A percentile compares a stretch with the other conserved stretches of the same genome.
These are phyloP conservation scores for Baryphthengus martii DNA, from an alignment of 2,113 vertebrate genomes.

Conservation along the genomic window DNA sequence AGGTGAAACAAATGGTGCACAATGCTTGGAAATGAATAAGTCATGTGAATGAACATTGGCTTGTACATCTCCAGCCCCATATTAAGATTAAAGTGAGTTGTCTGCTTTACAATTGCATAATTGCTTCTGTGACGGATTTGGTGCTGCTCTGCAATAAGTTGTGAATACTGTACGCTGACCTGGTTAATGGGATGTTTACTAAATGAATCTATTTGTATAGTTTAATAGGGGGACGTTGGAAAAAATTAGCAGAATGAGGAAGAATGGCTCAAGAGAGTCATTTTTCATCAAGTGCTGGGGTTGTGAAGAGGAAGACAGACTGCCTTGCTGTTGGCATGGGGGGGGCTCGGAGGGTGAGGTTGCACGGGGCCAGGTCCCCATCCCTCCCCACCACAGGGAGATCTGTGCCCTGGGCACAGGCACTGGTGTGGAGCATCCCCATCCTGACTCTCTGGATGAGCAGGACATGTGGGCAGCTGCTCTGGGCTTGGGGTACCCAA, in stretches of 20 bases:
- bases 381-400: accelerated
- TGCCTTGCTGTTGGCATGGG: neutral
- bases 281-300: neutral
- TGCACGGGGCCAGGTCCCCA: neutral
- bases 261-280: neutral
- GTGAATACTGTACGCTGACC: slow-evolving; percentile 32
- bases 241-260: slow-evolving; percentile 47
- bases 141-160: slow-evolving; percentile 32
- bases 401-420: accelerated
- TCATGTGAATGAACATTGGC: slow-evolving; percentile 15
- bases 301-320: neutral
- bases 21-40: neutral
- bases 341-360: neutral
- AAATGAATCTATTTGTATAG: slow-evolving; percentile 51
- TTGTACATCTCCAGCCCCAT: neutral
- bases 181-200: slow-evolving; percentile 62
- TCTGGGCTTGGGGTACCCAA: neutral
- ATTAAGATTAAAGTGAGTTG: slow-evolving; percentile 49
- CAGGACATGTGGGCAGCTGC: accelerated
- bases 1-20: neutral
- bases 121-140: slow-evolving; percentile 52
- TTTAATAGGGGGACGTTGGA: slow-evolving; percentile 34
- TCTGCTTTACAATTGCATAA: slow-evolving; percentile 26
- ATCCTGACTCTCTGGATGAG: neutral
- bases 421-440: neutral